Evolutionary conservation across 2,797 vertebrate genomes (phyloP), one percentile per base, ranked within the genome.

Genomic region (Coregonus sp.): DNA sequence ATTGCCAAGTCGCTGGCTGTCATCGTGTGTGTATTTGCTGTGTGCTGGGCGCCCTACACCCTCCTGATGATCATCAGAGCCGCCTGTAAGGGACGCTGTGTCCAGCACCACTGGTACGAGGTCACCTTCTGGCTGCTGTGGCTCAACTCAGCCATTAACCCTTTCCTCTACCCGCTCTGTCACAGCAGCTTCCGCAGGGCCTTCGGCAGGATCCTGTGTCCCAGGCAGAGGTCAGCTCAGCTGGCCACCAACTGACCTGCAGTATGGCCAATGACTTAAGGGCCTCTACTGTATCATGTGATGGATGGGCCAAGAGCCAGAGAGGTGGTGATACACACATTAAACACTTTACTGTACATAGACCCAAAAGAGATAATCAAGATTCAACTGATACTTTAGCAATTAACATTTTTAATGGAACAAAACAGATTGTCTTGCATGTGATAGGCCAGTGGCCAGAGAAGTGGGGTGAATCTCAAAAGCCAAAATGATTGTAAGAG

Each of bases 121-220:
- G 86, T 95, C 86, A 93, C 94, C 1, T 97, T 97, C 94, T 97
- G 96, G 96, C 94, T 97, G 87, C 94, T 97, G 86, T 98, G 96
- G 96, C 84, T 96, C 75, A 98, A 98, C 92, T 97, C 97, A 0
- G 94, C 93, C 67, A 81, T 97, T 74, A 98, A 98, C 79, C 96
- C 96, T 0, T 92, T 97, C 89, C 91, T 98, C 14, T 98, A 98
- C 78, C 93, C 97, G 0, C 89, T 98, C 68, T 98, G 96, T 79
- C 97, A 97, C 88, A 90, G 91, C 50, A 93, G 81, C 70, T 98
- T 47, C 90, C 93, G 94, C 68, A 94, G 93, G 84, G 95, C 96
- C 80, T 98, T 98, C 50, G 76, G 90, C 76, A 97, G 93, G 91
- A 95, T 97, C 77, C 79, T 97, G 31, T 92, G 92, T 84, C 88